These are phyloP conservation scores for Dendroctonus ponderosae DNA, from an alignment of 1,140 invertebrate species.

Conservation along the genomic window DNA sequence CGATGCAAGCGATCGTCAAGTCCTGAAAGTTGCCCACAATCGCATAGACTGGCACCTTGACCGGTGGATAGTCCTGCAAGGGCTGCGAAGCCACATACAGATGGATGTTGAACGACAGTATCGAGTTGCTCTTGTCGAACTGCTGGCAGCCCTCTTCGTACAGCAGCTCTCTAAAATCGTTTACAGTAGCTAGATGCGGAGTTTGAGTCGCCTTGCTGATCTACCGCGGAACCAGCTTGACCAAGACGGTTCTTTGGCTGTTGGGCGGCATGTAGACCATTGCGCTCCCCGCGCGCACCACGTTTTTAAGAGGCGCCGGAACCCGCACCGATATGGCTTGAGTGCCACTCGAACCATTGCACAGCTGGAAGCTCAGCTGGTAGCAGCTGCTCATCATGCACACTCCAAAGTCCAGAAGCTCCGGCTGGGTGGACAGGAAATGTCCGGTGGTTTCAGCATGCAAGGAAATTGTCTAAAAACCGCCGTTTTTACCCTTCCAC, in stretches of 20 bases:
- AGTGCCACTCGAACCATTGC: constrained; percentile 30
- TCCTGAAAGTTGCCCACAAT: constrained; percentile 35
- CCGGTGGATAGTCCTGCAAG: constrained; percentile 34
- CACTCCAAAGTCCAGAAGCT: constrained; percentile 39
- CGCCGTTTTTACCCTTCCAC: too few relatives aligned
- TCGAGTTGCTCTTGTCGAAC: constrained; percentile 31
- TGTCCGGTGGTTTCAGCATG: constrained; percentile 36
- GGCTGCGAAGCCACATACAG: constrained; percentile 29
- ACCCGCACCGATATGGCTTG: constrained; percentile 37
- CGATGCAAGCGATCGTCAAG: constrained; percentile 22
- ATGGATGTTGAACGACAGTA: constrained; percentile 41
- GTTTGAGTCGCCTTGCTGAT: background rate
- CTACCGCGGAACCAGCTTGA: constrained; percentile 40
- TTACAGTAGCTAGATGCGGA: background rate
- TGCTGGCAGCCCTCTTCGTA: constrained; percentile 8
- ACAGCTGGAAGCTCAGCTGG: constrained; percentile 37
- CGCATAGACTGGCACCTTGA: constrained; percentile 36
- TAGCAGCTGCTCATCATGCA: constrained; percentile 41
- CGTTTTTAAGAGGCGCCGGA: constrained; percentile 33
- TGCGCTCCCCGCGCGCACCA: constrained; percentile 30
- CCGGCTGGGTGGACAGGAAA: constrained; percentile 35
- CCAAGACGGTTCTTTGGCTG: constrained; percentile 21
- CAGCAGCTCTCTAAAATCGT: background rate
- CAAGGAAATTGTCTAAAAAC: constrained; percentile 31
- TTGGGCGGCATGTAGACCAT: constrained; percentile 31